Evolutionary conservation across 2,113 vertebrate genomes (phyloP).

Genomic region (Heterotis niloticus): DNA sequence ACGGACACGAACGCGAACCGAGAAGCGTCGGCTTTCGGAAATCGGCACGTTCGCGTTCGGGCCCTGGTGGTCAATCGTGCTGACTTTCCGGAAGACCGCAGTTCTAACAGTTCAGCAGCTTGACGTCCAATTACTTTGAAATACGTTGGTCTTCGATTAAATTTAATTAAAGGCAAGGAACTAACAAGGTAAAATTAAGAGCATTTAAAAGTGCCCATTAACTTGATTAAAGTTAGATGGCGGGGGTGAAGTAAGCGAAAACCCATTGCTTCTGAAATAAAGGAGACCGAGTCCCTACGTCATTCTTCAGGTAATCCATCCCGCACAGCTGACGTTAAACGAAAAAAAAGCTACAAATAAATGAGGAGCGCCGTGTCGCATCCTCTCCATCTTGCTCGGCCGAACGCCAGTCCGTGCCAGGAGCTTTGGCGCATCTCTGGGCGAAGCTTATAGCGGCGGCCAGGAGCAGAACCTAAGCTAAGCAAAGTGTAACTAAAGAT

Average conservation of each 20-base stretch:
- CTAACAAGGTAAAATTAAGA: conserved; percentile 69
- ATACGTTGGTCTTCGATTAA: conserved; percentile 57
- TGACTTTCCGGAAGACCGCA: conserved; percentile 21
- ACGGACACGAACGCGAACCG: neutral
- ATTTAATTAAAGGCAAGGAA: conserved; percentile 67
- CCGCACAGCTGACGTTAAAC: conserved; percentile 30
- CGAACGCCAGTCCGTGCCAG: conserved; percentile 55
- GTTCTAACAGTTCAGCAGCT: conserved; percentile 25
- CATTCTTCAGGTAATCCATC: conserved; percentile 56
- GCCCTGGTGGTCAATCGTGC: too few species aligned
- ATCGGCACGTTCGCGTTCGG: neutral
- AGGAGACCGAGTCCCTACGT: conserved; percentile 61
- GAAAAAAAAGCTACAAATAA: conserved; percentile 64
- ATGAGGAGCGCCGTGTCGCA: conserved; percentile 65
- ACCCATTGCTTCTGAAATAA: conserved; percentile 53
- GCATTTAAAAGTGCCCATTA: conserved; percentile 71
- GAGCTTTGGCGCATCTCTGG: conserved; percentile 42
- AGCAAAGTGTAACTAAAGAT: conserved; percentile 51
- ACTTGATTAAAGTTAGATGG: conserved; percentile 73
- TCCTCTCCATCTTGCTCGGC: conserved; percentile 59
- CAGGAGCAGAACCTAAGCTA: conserved; percentile 58
- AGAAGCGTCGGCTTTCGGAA: neutral
- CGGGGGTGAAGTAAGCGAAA: conserved; percentile 63
- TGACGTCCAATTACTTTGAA: conserved; percentile 56
- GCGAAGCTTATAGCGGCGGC: conserved; percentile 43